A percentile compares a stretch with the other conserved stretches of the same genome.
phyloP scores from a whole-genome alignment of 92 coral and sea anemone genomes.

The Anthopleura xanthogrammica region DNA sequence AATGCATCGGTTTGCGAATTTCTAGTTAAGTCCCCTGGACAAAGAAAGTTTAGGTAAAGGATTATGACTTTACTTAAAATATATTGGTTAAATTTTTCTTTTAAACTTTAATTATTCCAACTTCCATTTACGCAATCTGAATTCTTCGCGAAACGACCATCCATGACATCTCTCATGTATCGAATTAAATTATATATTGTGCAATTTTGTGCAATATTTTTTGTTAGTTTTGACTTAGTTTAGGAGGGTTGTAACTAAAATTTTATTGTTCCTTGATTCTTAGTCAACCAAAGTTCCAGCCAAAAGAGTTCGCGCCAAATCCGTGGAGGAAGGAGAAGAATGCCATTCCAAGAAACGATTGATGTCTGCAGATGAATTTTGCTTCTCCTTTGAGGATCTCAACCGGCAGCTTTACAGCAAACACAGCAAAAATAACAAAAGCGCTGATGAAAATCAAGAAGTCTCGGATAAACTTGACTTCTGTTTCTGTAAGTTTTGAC shows the following conservation, averaged over 20 bases:
- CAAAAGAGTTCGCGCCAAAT: background rate
- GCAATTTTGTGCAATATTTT: background rate
- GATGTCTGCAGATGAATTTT: conserved; percentile 19
- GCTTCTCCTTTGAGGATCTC: conserved; percentile 34
- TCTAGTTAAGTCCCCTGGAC: background rate
- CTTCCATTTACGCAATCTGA: too few species aligned
- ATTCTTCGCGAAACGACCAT: background rate
- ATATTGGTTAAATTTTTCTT: too few species aligned
- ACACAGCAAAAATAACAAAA: background rate
- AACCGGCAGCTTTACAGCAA: conserved; percentile 30
- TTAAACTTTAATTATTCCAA: too few species aligned
- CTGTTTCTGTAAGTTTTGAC: conserved; percentile 40
- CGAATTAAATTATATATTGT: background rate
- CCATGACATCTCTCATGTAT: background rate
- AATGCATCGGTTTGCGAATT: background rate
- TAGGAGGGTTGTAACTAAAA: too few species aligned
- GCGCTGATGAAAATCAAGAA: background rate
- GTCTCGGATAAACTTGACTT: conserved; percentile 13
- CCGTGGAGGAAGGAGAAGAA: conserved; percentile 4
- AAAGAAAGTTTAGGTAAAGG: background rate
- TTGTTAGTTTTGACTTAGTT: background rate
- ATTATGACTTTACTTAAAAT: too few species aligned
- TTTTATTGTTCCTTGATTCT: background rate
- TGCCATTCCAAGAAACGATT: conserved; percentile 16
- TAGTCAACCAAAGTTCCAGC: background rate